phyloP scores from a whole-genome alignment of 2,888 invertebrate genomes.

The Tyria jacobaeae region DNA sequence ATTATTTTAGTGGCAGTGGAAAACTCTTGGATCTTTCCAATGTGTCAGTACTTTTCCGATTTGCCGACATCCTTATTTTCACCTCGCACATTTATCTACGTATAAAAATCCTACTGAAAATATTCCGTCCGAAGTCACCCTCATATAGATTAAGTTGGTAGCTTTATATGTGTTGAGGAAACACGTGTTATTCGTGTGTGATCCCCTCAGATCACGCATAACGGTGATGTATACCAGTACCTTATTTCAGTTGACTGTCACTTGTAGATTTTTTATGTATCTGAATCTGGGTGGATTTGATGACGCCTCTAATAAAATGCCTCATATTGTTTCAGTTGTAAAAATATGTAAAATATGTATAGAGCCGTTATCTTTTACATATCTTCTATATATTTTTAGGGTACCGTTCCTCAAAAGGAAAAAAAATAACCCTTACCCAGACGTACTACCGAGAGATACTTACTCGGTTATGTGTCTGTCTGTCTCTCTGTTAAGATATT shows the following conservation, averaged over 20 bases:
- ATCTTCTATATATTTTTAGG: too few species aligned
- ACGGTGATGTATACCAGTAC: conserved; percentile 49
- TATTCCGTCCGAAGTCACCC: conserved; percentile 48
- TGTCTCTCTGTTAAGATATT: too few species aligned
- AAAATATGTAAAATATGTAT: too few species aligned
- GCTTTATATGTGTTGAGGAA: conserved; percentile 43
- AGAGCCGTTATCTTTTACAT: too few species aligned
- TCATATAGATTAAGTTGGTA: conserved; percentile 51
- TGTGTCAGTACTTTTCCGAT: conserved; percentile 38
- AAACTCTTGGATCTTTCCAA: conserved; percentile 31
- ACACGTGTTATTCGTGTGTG: conserved; percentile 57
- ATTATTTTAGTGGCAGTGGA: conserved; percentile 22
- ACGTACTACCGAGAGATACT: too few species aligned
- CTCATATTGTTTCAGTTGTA: neutral
- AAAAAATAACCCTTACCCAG: too few species aligned
- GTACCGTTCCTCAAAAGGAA: too few species aligned
- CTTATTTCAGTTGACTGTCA: conserved; percentile 35
- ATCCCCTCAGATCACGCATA: conserved; percentile 58
- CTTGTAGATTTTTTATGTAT: conserved; percentile 19
- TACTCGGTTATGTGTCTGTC: too few species aligned
- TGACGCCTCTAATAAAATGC: conserved; percentile 26
- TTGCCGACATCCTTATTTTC: conserved; percentile 41
- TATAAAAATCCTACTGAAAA: conserved; percentile 51
- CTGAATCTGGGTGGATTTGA: conserved; percentile 28
- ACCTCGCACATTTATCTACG: conserved; percentile 44